Evolutionary conservation across 2,113 vertebrate genomes (phyloP), one percentile per base, ranked within the genome.

Genomic region (Myiagra hebetior): DNA sequence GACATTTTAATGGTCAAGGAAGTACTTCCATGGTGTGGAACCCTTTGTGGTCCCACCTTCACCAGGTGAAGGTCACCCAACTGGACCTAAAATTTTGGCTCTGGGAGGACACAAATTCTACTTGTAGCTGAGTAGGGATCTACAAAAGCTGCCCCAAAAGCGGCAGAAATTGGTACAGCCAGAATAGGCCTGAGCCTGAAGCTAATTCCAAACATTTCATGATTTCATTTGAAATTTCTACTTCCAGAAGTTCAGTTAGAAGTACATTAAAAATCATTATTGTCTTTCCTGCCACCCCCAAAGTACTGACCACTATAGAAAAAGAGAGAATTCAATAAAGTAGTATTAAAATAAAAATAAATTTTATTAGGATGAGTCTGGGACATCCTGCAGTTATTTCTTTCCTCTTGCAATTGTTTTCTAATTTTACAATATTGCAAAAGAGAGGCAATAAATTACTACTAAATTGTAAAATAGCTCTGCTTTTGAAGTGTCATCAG

Each of bases 401-500:
- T 52, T 74, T 13, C 70, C 30, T n/a, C 35, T n/a, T 15, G 60
- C 82, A 65, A 41, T 56, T n/a, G 20, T 56, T 84, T 46, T 67
- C 23, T 81, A 27, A 93, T 89, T 85, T 84, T 73, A 87, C 7
- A 18, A 23, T n/a, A 60, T 95, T 93, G 82, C 88, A 96, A 90
- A 84, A 93, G 30, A 23, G 42, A 55, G 8, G 35, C 11, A 68
- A 59, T 89, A 23, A 87, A 87, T 89, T 59, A 31, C 35, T 27
- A 68, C 17, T 47, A 77, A 87, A 84, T 81, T 68, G 59, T 59
- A 50, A 64, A 44, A 87, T 60, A 68, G 35, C 9, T 73, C 33
- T 60, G 59, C 20, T 44, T 92, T 56, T 92, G 91, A 93, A 89
- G 77, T 64, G 93, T 95, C 88, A 85, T 92, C 91, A 93, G 44